Evolutionary conservation across 2,888 invertebrate genomes (phyloP).

Genomic region (Ichneumoninae sp.): DNA sequence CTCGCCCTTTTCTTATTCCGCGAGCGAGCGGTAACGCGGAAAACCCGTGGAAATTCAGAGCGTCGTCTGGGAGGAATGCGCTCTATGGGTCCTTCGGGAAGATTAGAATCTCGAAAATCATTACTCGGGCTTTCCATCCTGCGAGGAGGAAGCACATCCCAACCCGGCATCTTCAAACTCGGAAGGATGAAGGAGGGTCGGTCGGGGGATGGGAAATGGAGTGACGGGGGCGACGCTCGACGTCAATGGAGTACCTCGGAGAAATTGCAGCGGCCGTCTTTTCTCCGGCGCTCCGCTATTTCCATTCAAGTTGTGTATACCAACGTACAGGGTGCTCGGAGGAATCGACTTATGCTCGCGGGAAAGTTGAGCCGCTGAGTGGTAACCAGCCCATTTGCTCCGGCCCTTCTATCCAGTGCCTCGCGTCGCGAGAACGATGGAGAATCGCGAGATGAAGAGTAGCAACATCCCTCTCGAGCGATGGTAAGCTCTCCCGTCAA

Average conservation of each 20-base stretch:
- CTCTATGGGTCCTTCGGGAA: conserved; percentile 71
- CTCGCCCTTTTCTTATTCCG: conserved; percentile 46
- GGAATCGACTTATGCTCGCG: conserved; percentile 59
- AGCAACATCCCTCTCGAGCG: conserved; percentile 53
- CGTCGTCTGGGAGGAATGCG: conserved; percentile 38
- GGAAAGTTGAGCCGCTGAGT: conserved; percentile 51
- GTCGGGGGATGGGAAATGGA: conserved; percentile 37
- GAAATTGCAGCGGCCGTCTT: conserved; percentile 67
- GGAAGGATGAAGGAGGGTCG: conserved; percentile 49
- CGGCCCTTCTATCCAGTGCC: conserved; percentile 3
- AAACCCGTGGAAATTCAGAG: conserved; percentile 58
- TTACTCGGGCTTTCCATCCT: conserved; percentile 71
- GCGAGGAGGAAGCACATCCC: conserved; percentile 51
- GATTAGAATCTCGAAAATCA: conserved; percentile 82
- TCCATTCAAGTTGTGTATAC: conserved; percentile 26
- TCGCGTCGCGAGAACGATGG: conserved; percentile 11
- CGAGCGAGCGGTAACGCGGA: conserved; percentile 32
- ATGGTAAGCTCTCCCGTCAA: conserved; percentile 56
- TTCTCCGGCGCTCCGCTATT: conserved; percentile 36
- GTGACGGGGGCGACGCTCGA: conserved; percentile 49
- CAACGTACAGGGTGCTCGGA: neutral
- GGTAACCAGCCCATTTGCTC: conserved; percentile 65
- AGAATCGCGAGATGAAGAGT: conserved; percentile 55
- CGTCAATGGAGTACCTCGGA: conserved; percentile 55
- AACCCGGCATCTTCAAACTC: conserved; percentile 47